Conservation (phyloP, 1,140 invertebrate species). For the Nebria ingens region DNA sequence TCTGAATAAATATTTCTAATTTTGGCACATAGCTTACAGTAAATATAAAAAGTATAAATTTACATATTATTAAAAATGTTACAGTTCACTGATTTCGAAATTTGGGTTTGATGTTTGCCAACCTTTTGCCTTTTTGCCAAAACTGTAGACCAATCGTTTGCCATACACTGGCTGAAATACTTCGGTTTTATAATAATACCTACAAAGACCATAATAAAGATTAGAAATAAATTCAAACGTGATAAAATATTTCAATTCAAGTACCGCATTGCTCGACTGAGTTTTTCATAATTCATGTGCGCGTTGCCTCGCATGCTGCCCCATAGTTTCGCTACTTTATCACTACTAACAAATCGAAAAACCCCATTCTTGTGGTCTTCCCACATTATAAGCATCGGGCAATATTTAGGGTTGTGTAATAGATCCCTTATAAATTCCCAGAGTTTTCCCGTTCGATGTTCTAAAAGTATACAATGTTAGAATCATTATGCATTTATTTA, state of each 20-base stretch:
- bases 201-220: conserved; percentile 28
- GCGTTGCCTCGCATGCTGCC: conserved; percentile 77
- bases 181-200: conserved; percentile 78
- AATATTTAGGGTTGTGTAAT: conserved; percentile 61
- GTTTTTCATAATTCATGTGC: conserved; percentile 85
- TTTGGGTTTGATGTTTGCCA: conserved; percentile 16
- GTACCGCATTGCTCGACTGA: conserved; percentile 85
- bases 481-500: no score
- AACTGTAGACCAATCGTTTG: conserved; percentile 75
- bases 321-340: conserved; percentile 82
- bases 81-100: conserved; percentile 10
- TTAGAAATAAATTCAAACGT: conserved; percentile 5
- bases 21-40: no score
- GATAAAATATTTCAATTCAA: not conserved
- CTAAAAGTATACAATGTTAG: conserved; percentile 10
- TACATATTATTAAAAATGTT: no score
- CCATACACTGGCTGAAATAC: conserved; percentile 73
- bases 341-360: conserved; percentile 84
- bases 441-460: conserved; percentile 15
- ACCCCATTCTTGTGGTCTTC: conserved; percentile 74
- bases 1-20: no score
- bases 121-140: conserved; percentile 57
- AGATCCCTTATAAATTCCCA: conserved; percentile 73
- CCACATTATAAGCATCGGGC: conserved; percentile 76
- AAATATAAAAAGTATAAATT: no score